Evolutionary conservation across 1,140 invertebrate species (phyloP).

Genomic region (Drosophila nigrodunni): DNA sequence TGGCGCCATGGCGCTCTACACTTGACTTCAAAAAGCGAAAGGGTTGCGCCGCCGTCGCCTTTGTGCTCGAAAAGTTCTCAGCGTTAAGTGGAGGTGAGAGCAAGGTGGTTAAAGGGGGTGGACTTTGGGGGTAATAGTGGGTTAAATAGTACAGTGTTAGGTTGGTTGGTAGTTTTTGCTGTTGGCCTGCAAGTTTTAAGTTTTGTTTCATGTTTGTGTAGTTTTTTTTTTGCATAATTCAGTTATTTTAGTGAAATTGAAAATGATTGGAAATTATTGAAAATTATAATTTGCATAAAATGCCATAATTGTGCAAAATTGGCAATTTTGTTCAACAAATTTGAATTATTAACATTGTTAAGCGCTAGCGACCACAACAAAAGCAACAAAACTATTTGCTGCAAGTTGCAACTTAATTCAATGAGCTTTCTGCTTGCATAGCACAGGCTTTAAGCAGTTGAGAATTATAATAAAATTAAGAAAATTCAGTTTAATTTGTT

Average conservation of each 20-base stretch:
- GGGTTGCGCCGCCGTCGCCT: slow-evolving; percentile 59
- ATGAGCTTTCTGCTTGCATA: background rate
- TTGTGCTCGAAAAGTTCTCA: slow-evolving; percentile 39
- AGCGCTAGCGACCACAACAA: slow-evolving; percentile 8
- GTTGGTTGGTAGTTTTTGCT: background rate
- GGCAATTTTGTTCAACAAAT: slow-evolving; percentile 11
- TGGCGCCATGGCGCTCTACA: slow-evolving; percentile 67
- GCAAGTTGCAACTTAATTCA: background rate
- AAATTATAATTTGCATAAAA: slow-evolving; percentile 12
- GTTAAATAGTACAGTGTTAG: too few species aligned
- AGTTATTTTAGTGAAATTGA: slow-evolving; percentile 23
- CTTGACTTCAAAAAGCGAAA: slow-evolving; percentile 77
- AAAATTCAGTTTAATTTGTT: background rate
- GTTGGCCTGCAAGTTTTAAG: slow-evolving; percentile 6
- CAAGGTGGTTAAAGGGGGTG: background rate
- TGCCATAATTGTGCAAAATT: slow-evolving; percentile 26
- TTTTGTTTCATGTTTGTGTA: slow-evolving; percentile 7
- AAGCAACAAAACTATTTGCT: background rate
- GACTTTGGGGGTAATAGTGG: background rate
- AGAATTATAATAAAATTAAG: background rate
- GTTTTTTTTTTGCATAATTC: slow-evolving; percentile 16
- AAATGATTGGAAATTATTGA: slow-evolving; percentile 20
- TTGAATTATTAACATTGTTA: slow-evolving; percentile 18
- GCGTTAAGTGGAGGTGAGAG: background rate
- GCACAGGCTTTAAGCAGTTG: background rate